Percentiles rank a stretch among this genome's conserved stretches.
Evolutionary conservation across 2,888 invertebrate species (phyloP).

Genomic region (Agrochola lychnidis): DNA sequence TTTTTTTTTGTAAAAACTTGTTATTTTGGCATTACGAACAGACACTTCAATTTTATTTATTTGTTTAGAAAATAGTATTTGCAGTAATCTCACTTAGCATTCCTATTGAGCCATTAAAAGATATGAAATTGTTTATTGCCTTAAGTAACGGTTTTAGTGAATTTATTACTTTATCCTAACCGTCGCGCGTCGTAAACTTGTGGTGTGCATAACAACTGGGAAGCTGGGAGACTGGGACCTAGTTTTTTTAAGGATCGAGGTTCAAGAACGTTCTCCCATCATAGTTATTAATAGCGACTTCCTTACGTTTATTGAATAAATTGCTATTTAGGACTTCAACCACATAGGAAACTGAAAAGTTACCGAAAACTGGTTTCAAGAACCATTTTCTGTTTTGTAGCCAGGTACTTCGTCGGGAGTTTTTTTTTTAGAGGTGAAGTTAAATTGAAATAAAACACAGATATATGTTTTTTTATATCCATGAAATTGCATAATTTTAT

Average conservation of each 20-base stretch:
- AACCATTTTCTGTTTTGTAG: not conserved
- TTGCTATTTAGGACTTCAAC: not conserved
- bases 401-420: too few relatives aligned
- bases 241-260: not conserved
- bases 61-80: not conserved
- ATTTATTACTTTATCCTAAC: not conserved
- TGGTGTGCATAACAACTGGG: not conserved
- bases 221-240: not conserved
- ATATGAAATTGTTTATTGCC: slow-evolving; percentile 8
- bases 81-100: not conserved
- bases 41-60: too few relatives aligned
- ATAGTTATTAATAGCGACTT: not conserved
- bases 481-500: too few relatives aligned
- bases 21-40: too few relatives aligned
- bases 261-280: not conserved
- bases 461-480: too few relatives aligned
- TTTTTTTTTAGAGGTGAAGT: too few relatives aligned
- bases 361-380: not conserved
- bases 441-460: too few relatives aligned
- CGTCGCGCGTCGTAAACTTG: not conserved
- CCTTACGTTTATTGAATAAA: not conserved
- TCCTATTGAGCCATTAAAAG: slow-evolving; percentile 2
- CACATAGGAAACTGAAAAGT: not conserved
- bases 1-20: too few relatives aligned
- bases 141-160: not conserved